Conservation (phyloP, 1,140 invertebrate species). For the Phymastichus coffea region DNA sequence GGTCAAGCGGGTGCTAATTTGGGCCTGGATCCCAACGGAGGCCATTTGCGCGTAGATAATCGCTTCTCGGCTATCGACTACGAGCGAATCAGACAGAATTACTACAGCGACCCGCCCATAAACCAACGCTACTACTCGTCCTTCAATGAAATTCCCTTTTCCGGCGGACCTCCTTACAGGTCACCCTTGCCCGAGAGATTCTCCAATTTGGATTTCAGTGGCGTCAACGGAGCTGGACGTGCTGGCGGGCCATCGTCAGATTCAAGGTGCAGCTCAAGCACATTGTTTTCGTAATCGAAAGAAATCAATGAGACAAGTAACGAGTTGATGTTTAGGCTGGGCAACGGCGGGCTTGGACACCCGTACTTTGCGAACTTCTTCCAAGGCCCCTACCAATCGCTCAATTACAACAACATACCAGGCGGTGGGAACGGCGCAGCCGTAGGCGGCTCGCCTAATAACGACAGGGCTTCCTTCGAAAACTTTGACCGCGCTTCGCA, state of each 20-base stretch:
- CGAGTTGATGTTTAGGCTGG: no score
- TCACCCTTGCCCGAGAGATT: neutral
- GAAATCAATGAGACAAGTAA: no score
- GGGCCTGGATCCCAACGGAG: neutral
- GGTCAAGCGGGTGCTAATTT: neutral
- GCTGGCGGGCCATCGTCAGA: neutral
- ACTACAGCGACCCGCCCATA: slow-evolving; percentile 12
- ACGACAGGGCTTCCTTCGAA: neutral
- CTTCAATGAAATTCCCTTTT: slow-evolving; percentile 22
- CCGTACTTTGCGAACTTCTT: slow-evolving; percentile 4
- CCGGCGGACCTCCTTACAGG: neutral
- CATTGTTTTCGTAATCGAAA: neutral
- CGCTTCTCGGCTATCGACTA: slow-evolving; percentile 17
- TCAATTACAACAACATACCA: neutral
- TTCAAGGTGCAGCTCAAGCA: no score
- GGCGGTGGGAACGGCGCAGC: neutral
- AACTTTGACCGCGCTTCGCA: neutral
- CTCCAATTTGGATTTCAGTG: slow-evolving; percentile 3
- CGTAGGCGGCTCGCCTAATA: neutral
- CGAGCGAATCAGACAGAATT: slow-evolving; percentile 21
- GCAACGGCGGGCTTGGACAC: neutral
- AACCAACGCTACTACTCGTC: slow-evolving; percentile 10
- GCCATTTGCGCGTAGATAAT: slow-evolving; percentile 9
- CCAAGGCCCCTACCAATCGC: slow-evolving; percentile 2
- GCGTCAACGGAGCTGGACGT: neutral